Base-by-base conservation (phyloP, 1,140 invertebrate genomes). In the Varroa destructor region DNA sequence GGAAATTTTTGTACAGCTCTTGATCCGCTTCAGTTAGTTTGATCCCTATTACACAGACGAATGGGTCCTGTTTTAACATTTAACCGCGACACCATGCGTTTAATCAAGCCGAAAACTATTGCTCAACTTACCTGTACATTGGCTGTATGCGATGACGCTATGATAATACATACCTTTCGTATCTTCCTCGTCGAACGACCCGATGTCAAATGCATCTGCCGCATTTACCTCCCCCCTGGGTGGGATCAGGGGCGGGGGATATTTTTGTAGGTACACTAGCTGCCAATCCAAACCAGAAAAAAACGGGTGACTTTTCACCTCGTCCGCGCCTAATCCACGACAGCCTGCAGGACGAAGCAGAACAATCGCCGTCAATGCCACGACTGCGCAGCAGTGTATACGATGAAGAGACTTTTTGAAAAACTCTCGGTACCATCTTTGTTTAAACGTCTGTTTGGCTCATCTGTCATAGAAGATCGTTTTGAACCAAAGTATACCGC, bases 181-280 rank as follows among this genome's bases (percentile, higher is more conserved):
- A 80, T 99, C 97, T 78, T 99, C 97, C 79, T 99, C 97, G 80
- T 99, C 97, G 83, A 99, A 99, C 61, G 94, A 98, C 56, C 97
- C 97, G 79, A 99, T 99, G 79, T 99, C 97, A 81, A 99, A 99
- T 37, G 97, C 97, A 83, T 99, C 97, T 0, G 96, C 96, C 14
- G 97, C 97, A 83, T 99, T 99, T 0, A 99, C 97, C 82, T 99
- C 96, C 0, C 96, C 97, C 72, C 96, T 84, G 1, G 97, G 96
- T 56, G 97, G 97, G 75, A 99, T 95, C 72, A 99, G 82, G 6
- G 97, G 96, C 40, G 97, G 96, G 25, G 91, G 90, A 81, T 98
- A 98, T 81, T 98, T 97, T 81, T 97, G 93, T 72, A 94, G 85
- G 79, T 97, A 97, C 56, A 97, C 94, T 80, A 96, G 91, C 80